Conservation (phyloP, 1,140 invertebrate species). For the Physella acuta region DNA sequence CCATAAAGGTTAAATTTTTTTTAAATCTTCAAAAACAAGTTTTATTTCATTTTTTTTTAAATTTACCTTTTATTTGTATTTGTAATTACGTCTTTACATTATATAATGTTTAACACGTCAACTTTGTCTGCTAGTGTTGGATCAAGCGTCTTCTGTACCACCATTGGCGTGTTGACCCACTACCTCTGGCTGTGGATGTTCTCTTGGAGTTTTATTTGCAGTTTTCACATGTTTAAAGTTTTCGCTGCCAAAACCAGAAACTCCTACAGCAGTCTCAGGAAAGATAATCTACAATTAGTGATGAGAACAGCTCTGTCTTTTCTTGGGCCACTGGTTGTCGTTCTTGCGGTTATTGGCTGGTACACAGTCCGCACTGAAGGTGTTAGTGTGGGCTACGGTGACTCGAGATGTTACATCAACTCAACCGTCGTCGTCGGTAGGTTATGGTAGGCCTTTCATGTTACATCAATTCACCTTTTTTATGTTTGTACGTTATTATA, state of each 20-base stretch:
- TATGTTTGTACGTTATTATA: too few relatives aligned
- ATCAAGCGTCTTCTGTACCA: not conserved
- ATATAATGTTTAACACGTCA: too few relatives aligned
- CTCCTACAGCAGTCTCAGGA: not conserved
- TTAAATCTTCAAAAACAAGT: not conserved
- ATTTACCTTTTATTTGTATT: too few relatives aligned
- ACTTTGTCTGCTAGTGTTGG: too few relatives aligned
- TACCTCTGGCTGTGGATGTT: too few relatives aligned
- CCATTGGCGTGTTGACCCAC: too few relatives aligned
- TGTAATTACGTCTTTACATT: too few relatives aligned
- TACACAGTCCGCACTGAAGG: not conserved
- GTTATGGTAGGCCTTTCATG: too few relatives aligned
- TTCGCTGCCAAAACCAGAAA: conserved; percentile 9
- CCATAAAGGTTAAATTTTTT: not conserved
- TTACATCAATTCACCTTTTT: too few relatives aligned
- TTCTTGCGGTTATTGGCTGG: not conserved
- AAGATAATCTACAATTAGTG: not conserved
- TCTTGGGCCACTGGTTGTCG: not conserved
- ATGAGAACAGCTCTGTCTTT: not conserved
- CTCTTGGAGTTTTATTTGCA: too few relatives aligned
- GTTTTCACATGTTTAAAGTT: conserved; percentile 19
- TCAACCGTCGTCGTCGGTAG: not conserved
- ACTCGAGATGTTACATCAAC: not conserved
- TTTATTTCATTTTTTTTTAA: not conserved
- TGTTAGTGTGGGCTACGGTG: not conserved